Conservation (phyloP, 1,140 invertebrate genomes). For the Metaphire vulgaris region DNA sequence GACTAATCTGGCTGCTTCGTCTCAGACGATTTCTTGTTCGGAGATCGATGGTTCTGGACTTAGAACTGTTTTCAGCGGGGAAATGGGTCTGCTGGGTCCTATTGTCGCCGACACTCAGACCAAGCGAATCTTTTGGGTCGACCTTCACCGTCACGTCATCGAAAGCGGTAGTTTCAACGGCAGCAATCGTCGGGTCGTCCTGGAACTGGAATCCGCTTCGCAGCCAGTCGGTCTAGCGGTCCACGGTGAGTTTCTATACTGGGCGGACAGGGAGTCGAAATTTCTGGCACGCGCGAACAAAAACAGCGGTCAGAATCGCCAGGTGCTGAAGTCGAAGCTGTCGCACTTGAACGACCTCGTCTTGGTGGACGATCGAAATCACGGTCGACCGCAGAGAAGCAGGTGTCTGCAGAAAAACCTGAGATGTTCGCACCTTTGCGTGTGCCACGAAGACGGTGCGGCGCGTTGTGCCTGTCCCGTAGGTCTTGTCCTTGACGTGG, state of each 20-base stretch:
- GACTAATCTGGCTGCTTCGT: constrained; percentile 64
- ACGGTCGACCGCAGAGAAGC: constrained; percentile 56
- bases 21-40: constrained; percentile 79
- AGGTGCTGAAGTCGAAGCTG: constrained; percentile 50
- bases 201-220: constrained; percentile 66
- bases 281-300: constrained; percentile 42
- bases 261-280: constrained; percentile 89
- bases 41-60: constrained; percentile 52
- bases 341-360: constrained; percentile 60
- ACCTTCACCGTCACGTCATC: constrained; percentile 60
- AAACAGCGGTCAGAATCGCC: constrained; percentile 23
- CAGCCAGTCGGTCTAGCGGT: constrained; percentile 93
- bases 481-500: constrained; percentile 38
- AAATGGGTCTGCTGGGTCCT: constrained; percentile 33
- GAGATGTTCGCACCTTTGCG: constrained; percentile 90
- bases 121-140: constrained; percentile 43
- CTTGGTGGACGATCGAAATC: constrained; percentile 43
- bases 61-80: background rate
- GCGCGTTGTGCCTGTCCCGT: constrained; percentile 44
- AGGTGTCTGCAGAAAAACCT: constrained; percentile 65
- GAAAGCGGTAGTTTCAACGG: constrained; percentile 64
- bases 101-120: constrained; percentile 42
- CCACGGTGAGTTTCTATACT: constrained; percentile 86
- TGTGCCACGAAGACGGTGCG: constrained; percentile 65
- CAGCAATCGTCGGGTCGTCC: constrained; percentile 60